Conservation (phyloP, 2,113 vertebrate species). For the Cottus gobio region DNA sequence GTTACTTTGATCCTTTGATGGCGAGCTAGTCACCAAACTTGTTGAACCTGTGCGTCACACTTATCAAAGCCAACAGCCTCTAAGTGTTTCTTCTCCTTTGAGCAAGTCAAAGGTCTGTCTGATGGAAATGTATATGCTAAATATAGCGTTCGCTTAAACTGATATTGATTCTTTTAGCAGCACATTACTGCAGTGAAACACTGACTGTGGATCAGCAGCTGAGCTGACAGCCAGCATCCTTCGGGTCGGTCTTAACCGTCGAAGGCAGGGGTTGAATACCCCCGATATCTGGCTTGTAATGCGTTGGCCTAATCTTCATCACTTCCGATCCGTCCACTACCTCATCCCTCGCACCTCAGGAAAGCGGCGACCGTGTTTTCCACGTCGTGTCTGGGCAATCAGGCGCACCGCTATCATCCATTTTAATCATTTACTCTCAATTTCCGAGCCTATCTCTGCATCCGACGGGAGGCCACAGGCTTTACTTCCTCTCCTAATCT, state of each 20-base stretch:
- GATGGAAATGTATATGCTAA: neutral
- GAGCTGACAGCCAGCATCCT: neutral
- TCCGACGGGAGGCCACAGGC: slow-evolving; percentile 26
- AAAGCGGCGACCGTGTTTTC: slow-evolving; percentile 31
- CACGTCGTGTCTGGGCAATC: slow-evolving; percentile 29
- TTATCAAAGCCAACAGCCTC: neutral
- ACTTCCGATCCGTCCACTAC: slow-evolving; percentile 35
- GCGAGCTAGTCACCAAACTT: slow-evolving; percentile 1
- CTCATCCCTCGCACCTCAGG: slow-evolving; percentile 19
- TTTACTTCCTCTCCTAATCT: slow-evolving; percentile 62
- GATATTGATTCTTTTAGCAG: neutral
- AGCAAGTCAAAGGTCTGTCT: neutral
- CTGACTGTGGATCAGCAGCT: neutral
- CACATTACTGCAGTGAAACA: neutral
- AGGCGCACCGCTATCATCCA: slow-evolving; percentile 52
- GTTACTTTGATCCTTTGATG: neutral
- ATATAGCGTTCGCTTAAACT: neutral
- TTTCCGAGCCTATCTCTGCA: slow-evolving; percentile 48
- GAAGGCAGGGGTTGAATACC: neutral
- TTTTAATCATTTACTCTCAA: slow-evolving; percentile 66
- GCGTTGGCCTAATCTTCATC: slow-evolving; percentile 58
- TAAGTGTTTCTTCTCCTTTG: slow-evolving; percentile 54
- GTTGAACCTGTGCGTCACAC: neutral
- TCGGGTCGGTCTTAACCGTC: slow-evolving; percentile 28
- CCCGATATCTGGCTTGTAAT: slow-evolving; percentile 44